Evolutionary conservation across 2,888 invertebrate genomes (phyloP).

Genomic region (Agapostemon virescens): DNA sequence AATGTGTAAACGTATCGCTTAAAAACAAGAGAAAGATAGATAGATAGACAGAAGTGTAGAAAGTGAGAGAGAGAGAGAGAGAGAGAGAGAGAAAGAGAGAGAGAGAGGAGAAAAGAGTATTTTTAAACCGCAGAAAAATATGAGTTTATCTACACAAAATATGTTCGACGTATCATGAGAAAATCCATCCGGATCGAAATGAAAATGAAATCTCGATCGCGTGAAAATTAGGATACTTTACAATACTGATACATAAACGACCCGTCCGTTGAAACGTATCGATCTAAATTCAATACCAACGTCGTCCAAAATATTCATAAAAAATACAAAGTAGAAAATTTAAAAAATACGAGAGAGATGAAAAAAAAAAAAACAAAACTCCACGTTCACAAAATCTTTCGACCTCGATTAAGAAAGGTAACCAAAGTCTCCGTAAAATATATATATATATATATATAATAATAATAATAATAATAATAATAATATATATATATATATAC

Average conservation of each 20-base stretch:
- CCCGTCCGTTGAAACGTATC: constrained; percentile 18
- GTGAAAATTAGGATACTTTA: constrained; percentile 45
- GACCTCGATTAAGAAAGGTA: neutral
- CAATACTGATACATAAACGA: constrained; percentile 57
- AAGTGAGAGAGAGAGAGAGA: neutral
- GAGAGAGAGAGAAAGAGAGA: neutral
- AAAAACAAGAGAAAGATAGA: neutral
- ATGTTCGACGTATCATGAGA: constrained; percentile 28
- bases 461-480: too few relatives aligned
- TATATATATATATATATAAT: too few relatives aligned
- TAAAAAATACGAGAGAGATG: constrained; percentile 8
- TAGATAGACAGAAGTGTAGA: neutral
- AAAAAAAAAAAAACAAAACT: constrained; percentile 13
- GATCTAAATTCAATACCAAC: constrained; percentile 34
- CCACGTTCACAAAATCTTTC: constrained; percentile 13
- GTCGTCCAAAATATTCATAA: constrained; percentile 20
- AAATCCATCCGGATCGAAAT: constrained; percentile 34
- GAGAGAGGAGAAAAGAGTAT: constrained; percentile 38
- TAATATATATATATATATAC: too few relatives aligned
- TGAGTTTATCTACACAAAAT: constrained; percentile 49
- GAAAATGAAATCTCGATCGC: constrained; percentile 38
- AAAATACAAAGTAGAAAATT: neutral
- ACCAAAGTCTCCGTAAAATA: constrained; percentile 1
- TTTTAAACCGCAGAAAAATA: constrained; percentile 54
- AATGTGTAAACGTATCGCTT: constrained; percentile 51